phyloP scores from a whole-genome alignment of 2,113 vertebrate species.

The Bos javanicus region DNA sequence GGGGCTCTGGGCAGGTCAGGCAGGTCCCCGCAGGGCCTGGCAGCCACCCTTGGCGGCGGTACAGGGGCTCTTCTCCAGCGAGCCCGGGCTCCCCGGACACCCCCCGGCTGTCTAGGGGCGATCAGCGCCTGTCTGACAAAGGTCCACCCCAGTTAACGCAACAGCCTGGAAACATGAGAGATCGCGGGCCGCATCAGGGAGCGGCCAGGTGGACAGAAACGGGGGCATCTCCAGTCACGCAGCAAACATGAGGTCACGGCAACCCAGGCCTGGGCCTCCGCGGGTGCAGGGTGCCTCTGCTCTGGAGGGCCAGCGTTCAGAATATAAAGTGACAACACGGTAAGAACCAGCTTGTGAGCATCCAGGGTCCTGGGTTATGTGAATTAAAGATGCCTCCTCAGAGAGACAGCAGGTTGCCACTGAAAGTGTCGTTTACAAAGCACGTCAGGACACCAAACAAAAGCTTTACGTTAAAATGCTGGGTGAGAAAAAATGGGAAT shows the following conservation, averaged over 20 bases:
- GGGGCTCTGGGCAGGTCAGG: fast-evolving
- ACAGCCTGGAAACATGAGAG: background rate
- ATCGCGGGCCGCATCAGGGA: background rate
- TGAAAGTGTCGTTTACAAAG: background rate
- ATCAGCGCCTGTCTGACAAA: background rate
- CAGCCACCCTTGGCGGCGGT: too few relatives aligned
- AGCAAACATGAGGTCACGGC: background rate
- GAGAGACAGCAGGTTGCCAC: background rate
- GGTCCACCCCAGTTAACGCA: background rate
- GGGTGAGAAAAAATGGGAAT: background rate
- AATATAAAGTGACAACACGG: background rate
- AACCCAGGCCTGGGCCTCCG: background rate
- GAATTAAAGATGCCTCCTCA: background rate
- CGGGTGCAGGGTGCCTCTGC: too few relatives aligned
- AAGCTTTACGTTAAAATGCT: background rate
- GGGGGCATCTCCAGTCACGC: background rate
- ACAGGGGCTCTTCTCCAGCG: background rate
- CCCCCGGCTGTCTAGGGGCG: background rate
- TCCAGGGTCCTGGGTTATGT: background rate
- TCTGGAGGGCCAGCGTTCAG: background rate
- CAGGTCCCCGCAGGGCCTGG: background rate
- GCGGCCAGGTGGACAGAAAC: background rate
- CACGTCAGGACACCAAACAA: too few relatives aligned
- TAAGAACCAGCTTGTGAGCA: background rate
- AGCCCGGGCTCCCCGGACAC: background rate